Percentiles rank a stretch among this genome's conserved stretches.
Evolutionary conservation across 2,113 vertebrate genomes (phyloP).

Genomic region (Tetrao urogallus): DNA sequence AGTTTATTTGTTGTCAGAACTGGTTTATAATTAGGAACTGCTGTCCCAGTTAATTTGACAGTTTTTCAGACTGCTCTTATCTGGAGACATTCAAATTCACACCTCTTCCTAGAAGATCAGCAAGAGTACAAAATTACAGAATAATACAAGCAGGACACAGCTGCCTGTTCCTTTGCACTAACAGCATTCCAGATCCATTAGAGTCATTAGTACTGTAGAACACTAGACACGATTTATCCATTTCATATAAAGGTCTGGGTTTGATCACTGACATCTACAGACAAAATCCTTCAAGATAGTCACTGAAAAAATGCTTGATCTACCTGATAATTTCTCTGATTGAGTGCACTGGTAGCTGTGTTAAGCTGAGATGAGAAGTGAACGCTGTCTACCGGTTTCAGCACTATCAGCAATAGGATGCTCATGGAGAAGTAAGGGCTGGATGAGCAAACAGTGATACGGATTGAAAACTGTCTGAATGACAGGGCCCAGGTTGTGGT

Average conservation of each 20-base stretch:
- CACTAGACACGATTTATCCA: background rate
- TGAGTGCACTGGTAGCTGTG: background rate
- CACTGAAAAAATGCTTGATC: fast-evolving
- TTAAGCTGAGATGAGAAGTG: background rate
- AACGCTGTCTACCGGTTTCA: background rate
- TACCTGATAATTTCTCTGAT: background rate
- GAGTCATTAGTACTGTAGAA: background rate
- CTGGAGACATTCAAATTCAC: background rate
- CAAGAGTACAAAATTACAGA: background rate
- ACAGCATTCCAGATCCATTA: background rate
- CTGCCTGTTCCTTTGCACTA: background rate
- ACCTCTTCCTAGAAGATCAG: background rate
- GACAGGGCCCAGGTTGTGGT: too few relatives aligned
- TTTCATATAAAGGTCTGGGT: background rate
- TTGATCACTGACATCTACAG: background rate
- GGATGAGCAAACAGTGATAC: too few relatives aligned
- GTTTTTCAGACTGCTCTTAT: background rate
- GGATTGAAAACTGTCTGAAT: too few relatives aligned
- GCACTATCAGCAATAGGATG: background rate
- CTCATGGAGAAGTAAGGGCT: too few relatives aligned
- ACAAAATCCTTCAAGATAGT: background rate
- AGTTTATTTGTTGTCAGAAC: background rate
- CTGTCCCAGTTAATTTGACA: background rate
- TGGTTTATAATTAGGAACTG: background rate
- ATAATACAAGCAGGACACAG: background rate